phyloP scores from a whole-genome alignment of 2,113 vertebrate genomes.

The Engraulis encrasicolus region DNA sequence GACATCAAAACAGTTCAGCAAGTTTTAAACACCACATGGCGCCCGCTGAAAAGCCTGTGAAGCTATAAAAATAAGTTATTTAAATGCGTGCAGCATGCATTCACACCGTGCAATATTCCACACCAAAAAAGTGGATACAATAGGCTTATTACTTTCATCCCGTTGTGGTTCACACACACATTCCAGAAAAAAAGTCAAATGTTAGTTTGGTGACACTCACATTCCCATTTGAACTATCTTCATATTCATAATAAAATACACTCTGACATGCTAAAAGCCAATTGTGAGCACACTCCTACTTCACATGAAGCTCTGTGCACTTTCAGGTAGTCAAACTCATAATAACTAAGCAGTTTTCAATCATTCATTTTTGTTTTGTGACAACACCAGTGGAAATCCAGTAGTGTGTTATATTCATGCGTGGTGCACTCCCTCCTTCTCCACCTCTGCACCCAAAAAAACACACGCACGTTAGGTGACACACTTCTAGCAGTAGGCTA shows the following conservation, averaged over 20 bases:
- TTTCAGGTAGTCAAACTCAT: neutral
- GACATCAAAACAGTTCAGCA: neutral
- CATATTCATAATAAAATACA: neutral
- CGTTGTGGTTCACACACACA: constrained; percentile 20
- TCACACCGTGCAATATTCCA: constrained; percentile 42
- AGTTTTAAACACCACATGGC: neutral
- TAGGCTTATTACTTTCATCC: constrained; percentile 27
- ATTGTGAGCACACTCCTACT: neutral
- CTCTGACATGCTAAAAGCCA: neutral
- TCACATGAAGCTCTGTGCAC: neutral
- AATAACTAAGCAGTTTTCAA: neutral
- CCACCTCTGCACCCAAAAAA: neutral
- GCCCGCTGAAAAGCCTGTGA: neutral
- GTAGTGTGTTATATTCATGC: constrained; percentile 44
- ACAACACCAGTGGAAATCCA: constrained; percentile 11
- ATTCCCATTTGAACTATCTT: neutral
- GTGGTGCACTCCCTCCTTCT: neutral
- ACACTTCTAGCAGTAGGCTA: constrained; percentile 16
- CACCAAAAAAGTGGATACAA: constrained; percentile 13
- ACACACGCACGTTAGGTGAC: constrained; percentile 13
- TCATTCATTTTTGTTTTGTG: neutral
- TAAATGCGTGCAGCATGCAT: constrained; percentile 69
- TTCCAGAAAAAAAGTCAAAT: neutral
- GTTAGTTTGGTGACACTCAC: constrained; percentile 12
- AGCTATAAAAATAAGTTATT: neutral